phyloP scores from a whole-genome alignment of 2,113 vertebrate species.

The Oncorhynchus nerka region DNA sequence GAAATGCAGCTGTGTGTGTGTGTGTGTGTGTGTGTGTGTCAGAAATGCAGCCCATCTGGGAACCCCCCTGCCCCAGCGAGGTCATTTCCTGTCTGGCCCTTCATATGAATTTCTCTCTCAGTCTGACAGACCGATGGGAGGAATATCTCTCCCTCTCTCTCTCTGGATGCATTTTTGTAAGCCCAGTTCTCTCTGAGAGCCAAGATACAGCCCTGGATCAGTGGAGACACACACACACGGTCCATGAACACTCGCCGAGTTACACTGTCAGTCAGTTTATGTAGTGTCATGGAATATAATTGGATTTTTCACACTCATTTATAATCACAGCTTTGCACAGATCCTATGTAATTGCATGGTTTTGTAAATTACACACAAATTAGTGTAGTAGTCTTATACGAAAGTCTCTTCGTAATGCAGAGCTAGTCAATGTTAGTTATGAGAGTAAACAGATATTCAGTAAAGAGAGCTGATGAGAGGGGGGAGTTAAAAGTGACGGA shows the following conservation, averaged over 20 bases:
- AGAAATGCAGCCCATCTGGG: slow-evolving; percentile 53
- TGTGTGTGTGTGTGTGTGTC: slow-evolving; percentile 4
- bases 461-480: slow-evolving; percentile 4
- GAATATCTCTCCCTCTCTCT: not conserved
- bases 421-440: no score
- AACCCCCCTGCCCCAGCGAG: slow-evolving; percentile 48
- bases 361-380: no score
- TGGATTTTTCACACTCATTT: no score
- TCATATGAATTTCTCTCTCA: slow-evolving; percentile 12
- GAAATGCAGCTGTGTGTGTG: no score
- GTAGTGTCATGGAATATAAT: no score
- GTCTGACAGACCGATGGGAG: slow-evolving; percentile 6
- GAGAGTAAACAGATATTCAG: not conserved
- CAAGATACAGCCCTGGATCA: slow-evolving; percentile 19
- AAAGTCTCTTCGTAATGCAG: no score
- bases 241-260: not conserved
- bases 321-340: no score
- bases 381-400: no score
- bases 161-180: slow-evolving; percentile 12
- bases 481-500: not conserved
- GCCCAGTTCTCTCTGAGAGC: slow-evolving; percentile 15
- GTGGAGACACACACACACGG: slow-evolving; percentile 20
- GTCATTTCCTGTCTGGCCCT: slow-evolving; percentile 62
- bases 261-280: no score
- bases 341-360: no score